phyloP scores from a whole-genome alignment of 2,797 vertebrate genomes.

The Enteromius afrohamiltoni region DNA sequence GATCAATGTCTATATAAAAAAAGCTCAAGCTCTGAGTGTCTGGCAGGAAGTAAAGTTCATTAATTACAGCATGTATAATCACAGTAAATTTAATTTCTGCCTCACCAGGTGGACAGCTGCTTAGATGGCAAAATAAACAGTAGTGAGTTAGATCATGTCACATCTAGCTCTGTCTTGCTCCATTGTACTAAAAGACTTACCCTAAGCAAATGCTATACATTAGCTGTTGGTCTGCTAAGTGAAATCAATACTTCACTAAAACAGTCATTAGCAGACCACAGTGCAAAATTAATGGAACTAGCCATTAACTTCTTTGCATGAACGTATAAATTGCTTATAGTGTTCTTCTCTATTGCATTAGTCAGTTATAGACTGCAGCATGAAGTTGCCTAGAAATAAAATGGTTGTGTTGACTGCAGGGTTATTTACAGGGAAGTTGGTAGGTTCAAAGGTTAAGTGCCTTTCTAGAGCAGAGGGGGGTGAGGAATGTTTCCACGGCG shows the following conservation, averaged over 20 bases:
- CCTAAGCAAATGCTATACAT: slow-evolving; percentile 41
- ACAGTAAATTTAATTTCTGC: neutral
- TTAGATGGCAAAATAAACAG: slow-evolving; percentile 35
- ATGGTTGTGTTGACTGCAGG: neutral
- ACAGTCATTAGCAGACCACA: slow-evolving; percentile 52
- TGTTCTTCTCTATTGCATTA: slow-evolving; percentile 27
- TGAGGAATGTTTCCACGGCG: neutral
- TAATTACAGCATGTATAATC: neutral
- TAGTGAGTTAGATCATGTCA: slow-evolving; percentile 15
- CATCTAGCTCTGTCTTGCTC: slow-evolving; percentile 16
- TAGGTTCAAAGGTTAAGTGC: slow-evolving; percentile 47
- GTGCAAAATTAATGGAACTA: slow-evolving; percentile 48
- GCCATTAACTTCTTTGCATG: slow-evolving; percentile 48
- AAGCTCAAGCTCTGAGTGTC: neutral
- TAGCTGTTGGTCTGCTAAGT: slow-evolving; percentile 40
- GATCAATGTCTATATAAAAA: neutral
- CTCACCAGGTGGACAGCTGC: slow-evolving; percentile 20
- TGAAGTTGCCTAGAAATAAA: slow-evolving; percentile 24
- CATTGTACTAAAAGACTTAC: slow-evolving; percentile 26
- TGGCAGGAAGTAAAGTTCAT: neutral
- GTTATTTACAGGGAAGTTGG: slow-evolving; percentile 22
- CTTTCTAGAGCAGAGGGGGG: slow-evolving; percentile 2
- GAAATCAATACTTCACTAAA: slow-evolving; percentile 48
- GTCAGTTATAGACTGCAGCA: slow-evolving; percentile 11
- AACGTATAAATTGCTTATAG: slow-evolving; percentile 26